Conservation (phyloP, 2,113 vertebrate genomes). For the Pseudolaguvia tuberculata region DNA sequence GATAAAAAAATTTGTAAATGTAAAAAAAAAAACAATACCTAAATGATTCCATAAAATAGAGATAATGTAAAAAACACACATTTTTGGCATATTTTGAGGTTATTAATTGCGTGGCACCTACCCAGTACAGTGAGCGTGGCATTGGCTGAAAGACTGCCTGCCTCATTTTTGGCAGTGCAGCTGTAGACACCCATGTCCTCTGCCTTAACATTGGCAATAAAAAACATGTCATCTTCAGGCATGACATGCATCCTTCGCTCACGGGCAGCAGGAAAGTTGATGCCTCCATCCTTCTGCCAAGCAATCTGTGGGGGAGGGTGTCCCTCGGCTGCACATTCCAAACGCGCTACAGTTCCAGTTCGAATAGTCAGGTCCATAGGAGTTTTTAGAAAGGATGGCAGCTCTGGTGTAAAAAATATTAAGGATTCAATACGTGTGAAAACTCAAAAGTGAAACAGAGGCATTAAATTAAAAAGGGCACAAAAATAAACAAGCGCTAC, state of each 20-base stretch:
- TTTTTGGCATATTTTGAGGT: not conserved
- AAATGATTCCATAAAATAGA: not conserved
- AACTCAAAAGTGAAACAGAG: not conserved
- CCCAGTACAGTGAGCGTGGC: conserved; percentile 92
- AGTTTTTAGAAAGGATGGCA: conserved; percentile 90
- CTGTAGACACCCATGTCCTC: conserved; percentile 93
- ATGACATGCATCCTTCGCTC: conserved; percentile 97
- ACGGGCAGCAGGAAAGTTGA: conserved; percentile 90
- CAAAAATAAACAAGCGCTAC: not conserved
- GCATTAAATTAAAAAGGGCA: not conserved
- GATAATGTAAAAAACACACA: not conserved
- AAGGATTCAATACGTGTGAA: not conserved
- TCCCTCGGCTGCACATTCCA: conserved; percentile 88
- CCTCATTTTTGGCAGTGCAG: conserved; percentile 91
- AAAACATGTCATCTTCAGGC: conserved; percentile 96
- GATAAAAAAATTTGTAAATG: not conserved
- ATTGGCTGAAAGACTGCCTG: conserved; percentile 88
- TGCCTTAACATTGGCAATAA: conserved; percentile 89
- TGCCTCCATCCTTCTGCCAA: conserved; percentile 96
- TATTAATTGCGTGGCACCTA: conserved; percentile 52
- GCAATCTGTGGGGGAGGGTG: conserved; percentile 92
- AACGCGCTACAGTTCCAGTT: conserved; percentile 81
- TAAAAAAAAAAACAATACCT: not conserved
- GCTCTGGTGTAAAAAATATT: conserved; percentile 66
- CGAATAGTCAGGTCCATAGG: conserved; percentile 93